A percentile compares a stretch with the other conserved stretches of the same genome.
These are phyloP conservation scores for Ochropleura leucogaster DNA, from an alignment of 2,888 invertebrate species.

Conservation along the genomic window DNA sequence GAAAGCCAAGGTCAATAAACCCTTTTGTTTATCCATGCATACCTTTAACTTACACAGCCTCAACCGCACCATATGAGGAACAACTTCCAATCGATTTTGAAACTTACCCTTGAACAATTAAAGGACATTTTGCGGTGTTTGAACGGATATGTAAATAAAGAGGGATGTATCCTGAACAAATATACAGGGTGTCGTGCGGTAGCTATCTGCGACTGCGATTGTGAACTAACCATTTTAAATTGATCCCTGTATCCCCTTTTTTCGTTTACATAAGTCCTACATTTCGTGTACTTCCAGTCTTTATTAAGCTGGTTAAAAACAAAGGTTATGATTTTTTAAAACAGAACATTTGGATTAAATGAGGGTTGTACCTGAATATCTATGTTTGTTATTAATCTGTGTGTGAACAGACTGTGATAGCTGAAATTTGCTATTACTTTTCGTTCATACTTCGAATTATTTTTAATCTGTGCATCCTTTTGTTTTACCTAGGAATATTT, in stretches of 20 bases:
- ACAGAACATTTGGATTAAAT: conserved; percentile 69
- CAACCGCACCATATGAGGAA: conserved; percentile 68
- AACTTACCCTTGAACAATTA: conserved; percentile 71
- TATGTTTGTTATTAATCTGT: conserved; percentile 52
- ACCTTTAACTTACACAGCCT: conserved; percentile 77
- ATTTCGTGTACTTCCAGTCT: conserved; percentile 59
- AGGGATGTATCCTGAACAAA: conserved; percentile 88
- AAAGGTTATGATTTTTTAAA: conserved; percentile 77
- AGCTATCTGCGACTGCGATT: conserved; percentile 77
- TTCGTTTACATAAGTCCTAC: conserved; percentile 41
- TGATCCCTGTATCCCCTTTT: conserved; percentile 67
- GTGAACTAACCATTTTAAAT: conserved; percentile 74
- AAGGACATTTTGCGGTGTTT: conserved; percentile 73
- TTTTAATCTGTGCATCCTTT: conserved; percentile 15
- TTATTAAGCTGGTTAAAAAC: conserved; percentile 68
- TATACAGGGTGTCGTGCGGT: conserved; percentile 84
- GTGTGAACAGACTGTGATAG: conserved; percentile 45
- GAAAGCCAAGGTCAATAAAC: conserved; percentile 87
- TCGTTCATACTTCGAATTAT: conserved; percentile 26
- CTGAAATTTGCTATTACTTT: conserved; percentile 45
- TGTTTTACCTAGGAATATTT: conserved; percentile 7
- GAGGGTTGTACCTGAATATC: conserved; percentile 61
- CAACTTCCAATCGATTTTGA: conserved; percentile 72
- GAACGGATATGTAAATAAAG: conserved; percentile 80
- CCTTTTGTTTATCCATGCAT: conserved; percentile 79